Evolutionary conservation across 30 jellyfish, hydroid and myxozoan species (phyloP), one percentile per base, ranked within the genome.

Genomic region (Pseudorhiza aurosa): DNA sequence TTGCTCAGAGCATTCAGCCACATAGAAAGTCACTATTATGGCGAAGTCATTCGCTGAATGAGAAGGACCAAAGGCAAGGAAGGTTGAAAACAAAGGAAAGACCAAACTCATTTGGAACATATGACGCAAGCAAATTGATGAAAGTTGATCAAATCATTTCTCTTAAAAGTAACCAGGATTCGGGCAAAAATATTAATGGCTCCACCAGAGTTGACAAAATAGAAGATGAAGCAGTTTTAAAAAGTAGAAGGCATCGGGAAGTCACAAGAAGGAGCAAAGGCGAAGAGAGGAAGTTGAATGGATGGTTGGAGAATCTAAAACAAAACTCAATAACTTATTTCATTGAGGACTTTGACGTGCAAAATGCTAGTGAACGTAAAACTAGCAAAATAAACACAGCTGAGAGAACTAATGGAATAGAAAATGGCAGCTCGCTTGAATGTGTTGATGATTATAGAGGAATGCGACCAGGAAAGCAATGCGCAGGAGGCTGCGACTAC

Each of bases 31-130:
- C 47, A 1, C 39, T 32, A 64, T 22, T 67, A 35, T 3, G 24
- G 47, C 47, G 65, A 7, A 74, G 87, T 32, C 70, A 74, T 9
- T 74, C 87, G 10, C 36, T 74, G 5, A 74, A 37, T 29, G 76
- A 53, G 4, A 74, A 74, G 9, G 73, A 50, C 42, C 53, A 29
- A 24, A 37, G 43, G 26, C 6, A 4, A n/a, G 25, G 21, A 32
- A 64, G 21, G 21, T 42, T 2, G 7, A 24, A 14, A 30, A 36
- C 2, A 0, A 9, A 33, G 15, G 86, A 72, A 32, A 72, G 86
- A 36, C 86, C 86, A 4, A 50, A 32, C 12, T 72, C 86, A 7
- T 72, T 53, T 36, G 67, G 58, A 7, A 64, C 67, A 33, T 72
- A 32, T 53, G 86, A 53, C n/a, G 24, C 65, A 27, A 30, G 9